Conservation (phyloP, 2,113 vertebrate species). For the Cyprichromis sp. region DNA sequence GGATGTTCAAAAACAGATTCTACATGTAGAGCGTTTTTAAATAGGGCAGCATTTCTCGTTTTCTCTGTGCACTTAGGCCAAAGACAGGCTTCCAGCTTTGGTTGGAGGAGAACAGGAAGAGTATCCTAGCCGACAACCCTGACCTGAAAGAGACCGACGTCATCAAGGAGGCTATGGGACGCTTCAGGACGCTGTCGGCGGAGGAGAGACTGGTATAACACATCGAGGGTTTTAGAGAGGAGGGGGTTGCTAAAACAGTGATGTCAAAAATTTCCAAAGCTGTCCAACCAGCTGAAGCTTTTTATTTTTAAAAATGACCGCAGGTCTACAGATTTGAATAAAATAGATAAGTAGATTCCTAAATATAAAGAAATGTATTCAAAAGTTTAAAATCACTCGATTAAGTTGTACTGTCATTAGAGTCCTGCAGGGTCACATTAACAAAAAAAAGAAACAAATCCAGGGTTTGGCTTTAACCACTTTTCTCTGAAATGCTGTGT, state of each 20-base stretch:
- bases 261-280: not conserved
- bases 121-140: conserved; percentile 77
- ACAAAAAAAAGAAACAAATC: not conserved
- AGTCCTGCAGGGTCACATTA: not conserved
- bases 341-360: not conserved
- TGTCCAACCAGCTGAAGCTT: not conserved
- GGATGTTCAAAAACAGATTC: not conserved
- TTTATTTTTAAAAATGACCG: not conserved
- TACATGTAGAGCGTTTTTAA: not conserved
- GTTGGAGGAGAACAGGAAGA: conserved; percentile 87
- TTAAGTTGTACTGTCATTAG: not conserved
- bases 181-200: conserved; percentile 77
- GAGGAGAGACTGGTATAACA: conserved; percentile 83
- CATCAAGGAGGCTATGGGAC: conserved; percentile 92
- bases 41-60: not conserved
- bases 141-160: conserved; percentile 85
- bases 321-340: not conserved
- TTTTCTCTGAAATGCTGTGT: not conserved
- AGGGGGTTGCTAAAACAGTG: not conserved
- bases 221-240: not conserved
- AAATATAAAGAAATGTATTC: not conserved
- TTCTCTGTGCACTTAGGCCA: conserved; percentile 63
- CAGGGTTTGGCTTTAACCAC: not conserved
- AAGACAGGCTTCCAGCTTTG: conserved; percentile 95
- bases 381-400: not conserved